These are phyloP conservation scores for Distichodus sexfasciatus DNA, from an alignment of 2,797 vertebrate genomes.

Conservation along the genomic window DNA sequence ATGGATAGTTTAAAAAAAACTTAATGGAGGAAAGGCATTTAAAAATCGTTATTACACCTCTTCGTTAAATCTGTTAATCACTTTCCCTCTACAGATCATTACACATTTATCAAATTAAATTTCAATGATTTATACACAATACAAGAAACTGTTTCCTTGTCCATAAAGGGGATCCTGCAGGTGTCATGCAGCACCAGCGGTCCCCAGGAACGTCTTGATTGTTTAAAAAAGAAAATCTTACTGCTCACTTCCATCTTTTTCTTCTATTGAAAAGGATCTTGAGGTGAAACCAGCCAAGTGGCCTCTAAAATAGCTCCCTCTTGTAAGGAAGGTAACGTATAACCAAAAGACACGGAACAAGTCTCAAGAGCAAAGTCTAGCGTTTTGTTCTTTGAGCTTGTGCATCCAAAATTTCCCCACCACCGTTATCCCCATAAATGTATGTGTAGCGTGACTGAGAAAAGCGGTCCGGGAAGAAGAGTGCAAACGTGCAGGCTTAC, in stretches of 20 bases:
- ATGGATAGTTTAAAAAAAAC: too few relatives aligned
- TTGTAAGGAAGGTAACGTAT: conserved; percentile 70
- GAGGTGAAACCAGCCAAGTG: conserved; percentile 66
- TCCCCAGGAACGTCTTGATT: conserved; percentile 48
- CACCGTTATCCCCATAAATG: conserved; percentile 57
- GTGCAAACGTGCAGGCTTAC: conserved; percentile 80
- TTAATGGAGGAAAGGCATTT: too few relatives aligned
- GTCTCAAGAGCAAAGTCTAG: conserved; percentile 55
- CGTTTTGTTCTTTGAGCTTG: conserved; percentile 58
- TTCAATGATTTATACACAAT: conserved; percentile 55
- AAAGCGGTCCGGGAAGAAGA: conserved; percentile 65
- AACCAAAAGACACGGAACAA: conserved; percentile 69
- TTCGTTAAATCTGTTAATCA: neutral
- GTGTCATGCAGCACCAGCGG: conserved; percentile 33
- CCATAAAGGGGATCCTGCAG: conserved; percentile 24
- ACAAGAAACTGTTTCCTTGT: conserved; percentile 32
- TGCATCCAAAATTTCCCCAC: conserved; percentile 58
- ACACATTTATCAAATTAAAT: neutral
- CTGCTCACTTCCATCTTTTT: conserved; percentile 57
- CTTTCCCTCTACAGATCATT: conserved; percentile 11
- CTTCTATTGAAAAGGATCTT: conserved; percentile 65
- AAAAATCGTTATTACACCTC: neutral
- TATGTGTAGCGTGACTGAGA: conserved; percentile 53
- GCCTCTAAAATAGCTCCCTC: conserved; percentile 66
- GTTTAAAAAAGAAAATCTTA: conserved; percentile 44